Evolutionary conservation across 2,888 invertebrate genomes (phyloP), one percentile per base, ranked within the genome.

Genomic region (Lasioglossum oenotherae): DNA sequence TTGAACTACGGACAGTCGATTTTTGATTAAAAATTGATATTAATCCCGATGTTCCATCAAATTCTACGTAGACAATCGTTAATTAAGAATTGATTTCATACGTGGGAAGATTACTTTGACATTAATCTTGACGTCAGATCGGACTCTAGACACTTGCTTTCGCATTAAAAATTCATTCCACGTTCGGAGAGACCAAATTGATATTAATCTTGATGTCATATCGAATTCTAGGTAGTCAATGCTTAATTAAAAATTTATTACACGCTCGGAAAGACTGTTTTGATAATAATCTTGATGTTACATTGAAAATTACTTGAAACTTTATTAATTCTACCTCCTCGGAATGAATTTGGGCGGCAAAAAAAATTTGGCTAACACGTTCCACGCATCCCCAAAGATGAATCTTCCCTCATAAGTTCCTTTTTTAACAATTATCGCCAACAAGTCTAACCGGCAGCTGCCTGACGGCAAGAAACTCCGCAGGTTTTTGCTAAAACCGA

Each of bases 401-500:
- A 27, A 27, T 4, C n/a, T 14, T 60, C 60, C 60, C 14, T 60
- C 27, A 6, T 12, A 71, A 14, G 12, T 14, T n/a, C 41, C 14
- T 41, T n/a, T 71, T 71, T n/a, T n/a, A 71, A 23, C 71, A 41
- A 71, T 71, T 41, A 71, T n/a, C 71, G 41, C 12, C n/a, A 38
- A n/a, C 41, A 23, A 71, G 38, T 12, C 80, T n/a, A 8, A 44
- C n/a, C 12, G 27, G 69, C 69, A 82, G 57, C 69, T 74, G 80
- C 67, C n/a, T 46, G 23, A 10, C 19, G 14, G 60, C 57, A 49
- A 83, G 60, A 67, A 53, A 35, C 19, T 19, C 53, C 5, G 38
- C 71, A 38, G 44, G 46, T 76, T 81, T 81, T 81, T 85, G 46
- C 78, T 23, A 67, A 27, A 41, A 35, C 49, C 53, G 53, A 53